A percentile compares a stretch with the other conserved stretches of the same genome.
Evolutionary conservation across 2,888 invertebrate genomes (phyloP).

Genomic region (Sinohyriopsis cumingii): DNA sequence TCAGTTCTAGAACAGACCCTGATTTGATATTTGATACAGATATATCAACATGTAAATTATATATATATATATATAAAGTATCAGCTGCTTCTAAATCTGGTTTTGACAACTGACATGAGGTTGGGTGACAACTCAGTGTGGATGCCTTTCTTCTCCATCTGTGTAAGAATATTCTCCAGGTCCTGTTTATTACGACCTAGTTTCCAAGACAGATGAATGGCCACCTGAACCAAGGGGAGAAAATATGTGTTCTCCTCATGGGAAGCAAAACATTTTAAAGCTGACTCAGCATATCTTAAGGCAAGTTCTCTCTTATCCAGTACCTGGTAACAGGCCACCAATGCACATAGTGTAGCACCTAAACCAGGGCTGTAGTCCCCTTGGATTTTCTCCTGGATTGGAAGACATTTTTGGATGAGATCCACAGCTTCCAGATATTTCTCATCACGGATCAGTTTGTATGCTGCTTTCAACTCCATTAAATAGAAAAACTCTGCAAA

Average conservation of each 20-base stretch:
- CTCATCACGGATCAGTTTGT: constrained; percentile 52
- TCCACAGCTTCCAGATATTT: constrained; percentile 63
- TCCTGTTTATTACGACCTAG: constrained; percentile 67
- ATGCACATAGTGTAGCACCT: constrained; percentile 62
- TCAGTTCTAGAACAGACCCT: no score
- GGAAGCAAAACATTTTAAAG: constrained; percentile 52
- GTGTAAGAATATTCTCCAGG: constrained; percentile 49
- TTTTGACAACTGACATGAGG: no score
- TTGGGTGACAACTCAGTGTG: no score
- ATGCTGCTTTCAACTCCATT: constrained; percentile 61
- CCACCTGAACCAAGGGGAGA: constrained; percentile 63
- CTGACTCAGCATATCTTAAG: constrained; percentile 64
- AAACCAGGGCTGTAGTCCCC: constrained; percentile 59
- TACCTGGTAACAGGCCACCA: constrained; percentile 62
- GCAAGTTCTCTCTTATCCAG: constrained; percentile 61
- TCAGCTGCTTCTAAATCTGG: no score
- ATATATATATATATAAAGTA: no score
- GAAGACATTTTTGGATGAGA: constrained; percentile 63
- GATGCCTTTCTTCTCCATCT: no score
- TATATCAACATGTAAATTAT: no score
- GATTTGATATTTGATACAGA: no score
- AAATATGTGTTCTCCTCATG: constrained; percentile 54
- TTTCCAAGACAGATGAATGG: constrained; percentile 68
- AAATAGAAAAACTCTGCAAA: constrained; percentile 69
- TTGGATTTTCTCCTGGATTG: constrained; percentile 67